A percentile compares a stretch with the other conserved stretches of the same genome.
phyloP scores from a whole-genome alignment of 2,113 vertebrate genomes.

The Emberiza fucata region DNA sequence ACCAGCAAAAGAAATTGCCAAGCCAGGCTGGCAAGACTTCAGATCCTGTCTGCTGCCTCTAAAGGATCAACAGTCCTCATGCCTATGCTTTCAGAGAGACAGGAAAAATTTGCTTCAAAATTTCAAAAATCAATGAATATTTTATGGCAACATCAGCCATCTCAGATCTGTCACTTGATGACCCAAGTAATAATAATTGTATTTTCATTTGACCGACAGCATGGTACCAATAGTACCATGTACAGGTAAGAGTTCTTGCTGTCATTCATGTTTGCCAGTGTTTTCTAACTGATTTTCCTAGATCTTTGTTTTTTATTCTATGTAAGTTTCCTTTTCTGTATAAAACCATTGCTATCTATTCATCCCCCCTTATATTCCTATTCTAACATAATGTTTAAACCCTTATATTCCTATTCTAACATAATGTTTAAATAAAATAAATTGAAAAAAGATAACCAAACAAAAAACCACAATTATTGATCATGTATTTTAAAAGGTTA shows the following conservation, averaged over 20 bases:
- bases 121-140: background rate
- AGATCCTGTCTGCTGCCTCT: background rate
- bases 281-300: background rate
- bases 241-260: background rate
- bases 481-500: background rate
- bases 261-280: rapidly evolving
- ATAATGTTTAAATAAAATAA: background rate
- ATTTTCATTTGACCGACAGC: background rate
- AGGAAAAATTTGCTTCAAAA: background rate
- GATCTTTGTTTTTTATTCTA: background rate
- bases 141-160: background rate
- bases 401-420: background rate
- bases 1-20: background rate
- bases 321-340: background rate
- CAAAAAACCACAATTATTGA: background rate
- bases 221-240: background rate
- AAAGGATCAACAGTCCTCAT: background rate
- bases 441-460: rapidly evolving
- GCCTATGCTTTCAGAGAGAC: background rate
- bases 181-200: background rate
- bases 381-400: background rate
- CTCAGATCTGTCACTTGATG: background rate
- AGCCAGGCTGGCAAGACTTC: background rate
- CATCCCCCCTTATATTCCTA: background rate
- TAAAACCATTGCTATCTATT: background rate